Evolutionary conservation across 2,797 vertebrate genomes (phyloP).

Genomic region (Sarcophilus harrisii): DNA sequence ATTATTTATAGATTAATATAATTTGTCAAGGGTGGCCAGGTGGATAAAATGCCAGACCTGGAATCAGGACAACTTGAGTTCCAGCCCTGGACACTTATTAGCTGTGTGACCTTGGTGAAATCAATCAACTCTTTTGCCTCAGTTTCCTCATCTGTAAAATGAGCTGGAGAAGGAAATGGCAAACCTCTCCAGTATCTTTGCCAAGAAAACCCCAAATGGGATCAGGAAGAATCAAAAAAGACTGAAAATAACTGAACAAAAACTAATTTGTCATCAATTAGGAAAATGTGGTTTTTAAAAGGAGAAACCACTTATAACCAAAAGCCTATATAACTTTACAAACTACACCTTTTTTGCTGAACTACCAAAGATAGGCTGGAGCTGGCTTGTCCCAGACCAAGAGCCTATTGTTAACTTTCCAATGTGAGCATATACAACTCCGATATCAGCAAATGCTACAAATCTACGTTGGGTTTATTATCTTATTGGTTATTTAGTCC

Average conservation of each 20-base stretch:
- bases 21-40: neutral
- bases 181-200: neutral
- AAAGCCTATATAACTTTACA: neutral
- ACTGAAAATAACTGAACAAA: neutral
- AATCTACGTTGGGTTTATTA: neutral
- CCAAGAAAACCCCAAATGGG: neutral
- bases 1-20: neutral
- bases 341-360: neutral
- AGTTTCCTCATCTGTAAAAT: neutral
- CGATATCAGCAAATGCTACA: neutral
- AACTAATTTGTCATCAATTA: neutral
- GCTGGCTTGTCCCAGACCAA: neutral
- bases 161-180: neutral
- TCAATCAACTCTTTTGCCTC: neutral
- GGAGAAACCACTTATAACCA: neutral
- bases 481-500: neutral
- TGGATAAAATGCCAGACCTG: neutral
- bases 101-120: neutral
- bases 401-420: neutral
- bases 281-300: neutral
- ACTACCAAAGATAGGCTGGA: neutral
- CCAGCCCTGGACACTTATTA: neutral
- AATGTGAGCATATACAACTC: neutral
- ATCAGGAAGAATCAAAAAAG: neutral
- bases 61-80: neutral